phyloP scores from a whole-genome alignment of 2,888 invertebrate genomes.

The Pseudoips prasinana region DNA sequence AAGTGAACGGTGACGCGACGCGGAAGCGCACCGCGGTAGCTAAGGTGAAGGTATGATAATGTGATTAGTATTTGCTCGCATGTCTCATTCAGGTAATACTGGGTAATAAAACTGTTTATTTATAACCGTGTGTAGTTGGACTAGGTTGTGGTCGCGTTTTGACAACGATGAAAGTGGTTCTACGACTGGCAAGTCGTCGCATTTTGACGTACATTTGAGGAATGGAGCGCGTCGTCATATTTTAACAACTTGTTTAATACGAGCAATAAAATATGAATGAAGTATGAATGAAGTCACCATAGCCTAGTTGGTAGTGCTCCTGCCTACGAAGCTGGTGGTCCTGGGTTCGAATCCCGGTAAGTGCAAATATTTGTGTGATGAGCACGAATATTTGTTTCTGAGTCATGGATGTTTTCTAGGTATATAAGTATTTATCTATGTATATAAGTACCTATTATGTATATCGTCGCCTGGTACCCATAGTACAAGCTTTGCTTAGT shows the following conservation, averaged over 20 bases:
- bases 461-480: too few relatives aligned
- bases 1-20: slow-evolving; percentile 70
- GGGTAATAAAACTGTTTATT: slow-evolving; percentile 47
- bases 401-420: too few relatives aligned
- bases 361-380: too few relatives aligned
- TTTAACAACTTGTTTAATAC: neutral
- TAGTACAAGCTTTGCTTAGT: too few relatives aligned
- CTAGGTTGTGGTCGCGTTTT: slow-evolving; percentile 34
- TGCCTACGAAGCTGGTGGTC: too few relatives aligned
- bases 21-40: slow-evolving; percentile 68
- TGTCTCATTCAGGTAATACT: slow-evolving; percentile 47
- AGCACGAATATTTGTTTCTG: too few relatives aligned
- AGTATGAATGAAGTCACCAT: too few relatives aligned
- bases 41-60: slow-evolving; percentile 61
- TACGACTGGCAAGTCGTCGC: slow-evolving; percentile 10
- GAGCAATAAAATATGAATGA: too few relatives aligned
- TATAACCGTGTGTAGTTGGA: slow-evolving; percentile 37
- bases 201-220: slow-evolving; percentile 16
- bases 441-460: too few relatives aligned
- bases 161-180: slow-evolving; percentile 46
- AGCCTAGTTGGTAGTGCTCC: too few relatives aligned
- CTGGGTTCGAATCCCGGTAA: too few relatives aligned
- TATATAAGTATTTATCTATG: too few relatives aligned
- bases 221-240: slow-evolving; percentile 10
- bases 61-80: slow-evolving; percentile 53